Evolutionary conservation across 2,888 invertebrate genomes (phyloP).

Genomic region (Tetragonula carbonaria): DNA sequence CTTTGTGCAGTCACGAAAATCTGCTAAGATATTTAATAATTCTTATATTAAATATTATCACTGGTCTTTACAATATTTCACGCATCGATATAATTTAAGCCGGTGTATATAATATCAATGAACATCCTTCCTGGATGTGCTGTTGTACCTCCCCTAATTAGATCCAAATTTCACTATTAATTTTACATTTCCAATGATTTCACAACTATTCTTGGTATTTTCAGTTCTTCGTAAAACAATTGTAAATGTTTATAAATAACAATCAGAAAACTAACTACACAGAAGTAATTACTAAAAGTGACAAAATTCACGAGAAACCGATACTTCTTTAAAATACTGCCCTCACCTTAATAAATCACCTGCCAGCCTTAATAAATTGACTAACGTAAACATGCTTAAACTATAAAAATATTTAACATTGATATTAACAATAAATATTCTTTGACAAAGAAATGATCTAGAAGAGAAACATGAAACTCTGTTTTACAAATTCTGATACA

Average conservation of each 20-base stretch:
- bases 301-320: background rate
- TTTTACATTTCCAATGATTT: conserved; percentile 1
- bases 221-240: background rate
- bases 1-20: conserved; percentile 16
- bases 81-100: background rate
- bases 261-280: background rate
- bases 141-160: background rate
- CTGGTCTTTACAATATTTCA: conserved; percentile 5
- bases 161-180: background rate
- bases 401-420: conserved; percentile 43
- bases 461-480: background rate
- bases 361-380: background rate
- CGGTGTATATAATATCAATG: conserved; percentile 6
- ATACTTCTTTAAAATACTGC: background rate
- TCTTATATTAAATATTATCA: conserved; percentile 27
- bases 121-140: background rate
- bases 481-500: conserved; percentile 12
- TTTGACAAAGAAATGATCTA: conserved; percentile 3
- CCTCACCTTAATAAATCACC: too few relatives aligned
- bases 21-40: background rate
- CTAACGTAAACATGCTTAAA: conserved; percentile 9
- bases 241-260: background rate
- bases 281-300: background rate
- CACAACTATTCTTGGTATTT: background rate
- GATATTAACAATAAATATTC: background rate